phyloP scores from a whole-genome alignment of 92 coral and sea anemone genomes.

The Umimayanthus kanabou region DNA sequence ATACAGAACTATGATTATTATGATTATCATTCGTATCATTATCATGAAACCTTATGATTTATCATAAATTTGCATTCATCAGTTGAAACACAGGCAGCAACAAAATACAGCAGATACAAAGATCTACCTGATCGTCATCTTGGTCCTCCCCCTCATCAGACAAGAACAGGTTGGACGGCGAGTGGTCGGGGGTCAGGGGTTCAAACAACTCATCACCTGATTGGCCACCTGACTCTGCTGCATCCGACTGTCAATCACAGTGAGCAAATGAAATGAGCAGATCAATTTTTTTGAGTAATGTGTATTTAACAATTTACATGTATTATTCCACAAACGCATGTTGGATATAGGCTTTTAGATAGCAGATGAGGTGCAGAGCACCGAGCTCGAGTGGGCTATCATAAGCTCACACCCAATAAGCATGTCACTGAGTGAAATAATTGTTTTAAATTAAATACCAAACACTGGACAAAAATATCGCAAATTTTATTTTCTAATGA shows the following conservation, averaged over 20 bases:
- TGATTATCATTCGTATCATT: no score
- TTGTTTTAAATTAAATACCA: no score
- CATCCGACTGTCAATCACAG: constrained; percentile 55
- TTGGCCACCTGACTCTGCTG: constrained; percentile 64
- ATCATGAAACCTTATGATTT: no score
- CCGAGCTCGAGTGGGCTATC: no score
- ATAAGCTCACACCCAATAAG: no score
- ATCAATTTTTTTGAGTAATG: neutral
- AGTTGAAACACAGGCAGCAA: neutral
- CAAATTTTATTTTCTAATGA: no score
- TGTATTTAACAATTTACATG: no score
- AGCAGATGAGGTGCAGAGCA: no score
- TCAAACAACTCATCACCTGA: constrained; percentile 94
- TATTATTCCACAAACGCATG: neutral
- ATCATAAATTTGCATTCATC: no score
- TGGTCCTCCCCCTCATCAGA: constrained; percentile 91
- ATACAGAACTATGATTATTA: no score
- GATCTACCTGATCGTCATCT: constrained; percentile 75
- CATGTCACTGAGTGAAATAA: no score
- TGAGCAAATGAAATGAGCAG: neutral
- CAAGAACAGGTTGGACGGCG: constrained; percentile 94
- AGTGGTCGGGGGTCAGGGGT: constrained; percentile 98
- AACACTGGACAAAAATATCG: no score
- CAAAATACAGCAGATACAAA: neutral
- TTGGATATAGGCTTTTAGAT: neutral